Evolutionary conservation across 2,888 invertebrate genomes (phyloP), one percentile per base, ranked within the genome.

Genomic region (Temnothorax rugatulus): DNA sequence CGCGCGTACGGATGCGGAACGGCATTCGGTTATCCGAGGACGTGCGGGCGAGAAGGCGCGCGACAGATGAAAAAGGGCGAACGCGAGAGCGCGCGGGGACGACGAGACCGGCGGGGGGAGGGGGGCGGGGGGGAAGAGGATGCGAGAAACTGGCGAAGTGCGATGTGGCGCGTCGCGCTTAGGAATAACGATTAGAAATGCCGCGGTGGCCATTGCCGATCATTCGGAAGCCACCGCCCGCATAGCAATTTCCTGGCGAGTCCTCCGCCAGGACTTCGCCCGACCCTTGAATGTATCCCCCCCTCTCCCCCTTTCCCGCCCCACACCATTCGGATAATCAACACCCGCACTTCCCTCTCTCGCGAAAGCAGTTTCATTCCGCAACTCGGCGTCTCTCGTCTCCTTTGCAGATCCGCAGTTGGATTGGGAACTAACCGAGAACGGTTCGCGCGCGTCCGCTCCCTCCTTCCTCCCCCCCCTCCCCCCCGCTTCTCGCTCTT

Each of bases 191-290:
- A 91, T 92, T 91, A 90, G 90, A 89, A 91, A 92, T 93, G 91
- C 91, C 84, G 84, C 82, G 90, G 89, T 88, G 88, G 90, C 89
- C 91, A 89, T 89, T 92, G 91, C 92, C 92, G 92, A 93, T 92
- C 93, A 93, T 87, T 88, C 87, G 88, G 88, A 91, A 90, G 89
- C 90, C 88, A 83, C 84, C 86, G 74, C 84, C 90, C 87, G 92
- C 92, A 93, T 92, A 93, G 88, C 89, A 93, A 93, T 93, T 90
- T 91, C 91, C 90, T 87, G 41, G 84, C 86, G 71, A 84, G 86
- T 84, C 87, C 85, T 86, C n/a, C 61, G 38, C 66, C 84, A 81
- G 87, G 77, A 82, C 84, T 74, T 79, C 25, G 54, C 76, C 77
- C 84, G 74, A 79, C 81, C 87, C 83, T 86, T 63, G 66, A 83